Evolutionary conservation across 1,140 invertebrate species (phyloP).

Genomic region (Brachionus manjavacas): DNA sequence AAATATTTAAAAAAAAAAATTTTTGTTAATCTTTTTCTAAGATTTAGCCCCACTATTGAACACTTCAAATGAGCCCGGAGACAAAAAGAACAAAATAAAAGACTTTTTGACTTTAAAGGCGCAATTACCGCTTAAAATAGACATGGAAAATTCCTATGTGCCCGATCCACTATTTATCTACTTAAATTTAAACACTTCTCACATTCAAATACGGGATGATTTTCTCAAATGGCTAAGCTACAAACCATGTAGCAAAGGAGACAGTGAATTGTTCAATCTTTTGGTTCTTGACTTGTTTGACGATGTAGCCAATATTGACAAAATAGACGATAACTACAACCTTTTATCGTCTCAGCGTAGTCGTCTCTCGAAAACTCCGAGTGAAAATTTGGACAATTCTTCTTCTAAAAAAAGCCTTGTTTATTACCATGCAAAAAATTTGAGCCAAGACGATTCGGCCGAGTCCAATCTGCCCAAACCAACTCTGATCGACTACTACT

Average conservation of each 20-base stretch:
- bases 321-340: not conserved
- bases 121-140: conserved; percentile 4
- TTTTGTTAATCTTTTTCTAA: not conserved
- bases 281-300: conserved; percentile 31
- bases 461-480: not conserved
- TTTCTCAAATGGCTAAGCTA: conserved; percentile 26
- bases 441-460: not conserved
- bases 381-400: conserved; percentile 5
- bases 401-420: conserved; percentile 20
- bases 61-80: not conserved
- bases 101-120: conserved; percentile 24
- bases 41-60: not conserved
- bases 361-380: not conserved
- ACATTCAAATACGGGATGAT: not conserved
- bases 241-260: conserved; percentile 19
- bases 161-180: conserved; percentile 23
- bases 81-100: conserved; percentile 1
- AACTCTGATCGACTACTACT: conserved; percentile 16
- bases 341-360: not conserved
- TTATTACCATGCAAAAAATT: not conserved
- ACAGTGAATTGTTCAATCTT: conserved; percentile 8
- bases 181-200: not conserved
- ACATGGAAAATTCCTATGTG: conserved; percentile 8
- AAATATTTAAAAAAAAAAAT: not conserved
- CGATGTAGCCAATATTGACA: not conserved